Conservation (phyloP, 2,113 vertebrate genomes). For the human region GRCh38 chr20:53065501-53066000, state of each 20-base stretch:
- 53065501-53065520: not conserved
- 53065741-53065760: not conserved
- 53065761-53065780: not conserved
- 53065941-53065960: rapidly evolving
- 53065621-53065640: not conserved
- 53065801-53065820: not conserved
- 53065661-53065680: rapidly evolving
- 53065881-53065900: not conserved
- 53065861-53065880: not conserved
- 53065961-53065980: not conserved
- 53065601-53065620: rapidly evolving
- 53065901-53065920: not conserved
- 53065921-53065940: not conserved
- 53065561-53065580: rapidly evolving
- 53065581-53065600: not conserved
- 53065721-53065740: not conserved
- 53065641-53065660: rapidly evolving
- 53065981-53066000: not conserved
- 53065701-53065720: rapidly evolving
- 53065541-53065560: not conserved
- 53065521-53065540: not conserved
- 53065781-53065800: not conserved
- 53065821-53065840: rapidly evolving
- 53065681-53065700: rapidly evolving
- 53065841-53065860: not conserved